phyloP scores from a whole-genome alignment of 2,888 invertebrate genomes.

The Lymantria dispar region DNA sequence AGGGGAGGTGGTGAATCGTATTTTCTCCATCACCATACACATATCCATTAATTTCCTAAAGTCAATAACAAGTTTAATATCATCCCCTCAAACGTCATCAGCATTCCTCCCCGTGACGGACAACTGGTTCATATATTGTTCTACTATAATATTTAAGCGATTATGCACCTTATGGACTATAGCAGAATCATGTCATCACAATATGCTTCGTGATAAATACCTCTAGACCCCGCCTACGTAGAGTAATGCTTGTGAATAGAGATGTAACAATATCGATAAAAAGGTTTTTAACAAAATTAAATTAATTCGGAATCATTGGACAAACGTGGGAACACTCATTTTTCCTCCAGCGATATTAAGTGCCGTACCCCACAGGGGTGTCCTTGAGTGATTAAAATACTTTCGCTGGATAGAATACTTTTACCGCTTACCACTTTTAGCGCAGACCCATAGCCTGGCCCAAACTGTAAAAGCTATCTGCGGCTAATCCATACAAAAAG shows the following conservation, averaged over 20 bases:
- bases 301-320: too few species aligned
- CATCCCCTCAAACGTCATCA: constrained; percentile 2
- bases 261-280: constrained; percentile 5
- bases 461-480: too few species aligned
- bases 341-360: too few species aligned
- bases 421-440: too few species aligned
- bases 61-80: constrained; percentile 5
- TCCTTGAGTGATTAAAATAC: too few species aligned
- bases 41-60: constrained; percentile 1
- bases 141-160: constrained; percentile 9
- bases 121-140: not conserved
- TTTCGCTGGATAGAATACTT: too few species aligned
- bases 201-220: constrained; percentile 71
- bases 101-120: constrained; percentile 1
- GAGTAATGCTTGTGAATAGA: constrained; percentile 32
- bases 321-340: too few species aligned
- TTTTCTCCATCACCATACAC: not conserved
- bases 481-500: too few species aligned
- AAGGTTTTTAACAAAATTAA: not conserved
- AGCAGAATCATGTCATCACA: constrained; percentile 54
- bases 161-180: constrained; percentile 26
- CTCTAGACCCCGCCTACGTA: constrained; percentile 50
- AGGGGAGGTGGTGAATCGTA: too few species aligned
- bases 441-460: too few species aligned
- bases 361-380: too few species aligned